Evolutionary conservation across 2,113 vertebrate species (phyloP), one percentile per base, ranked within the genome.

Genomic region (Embiotoca jacksoni): DNA sequence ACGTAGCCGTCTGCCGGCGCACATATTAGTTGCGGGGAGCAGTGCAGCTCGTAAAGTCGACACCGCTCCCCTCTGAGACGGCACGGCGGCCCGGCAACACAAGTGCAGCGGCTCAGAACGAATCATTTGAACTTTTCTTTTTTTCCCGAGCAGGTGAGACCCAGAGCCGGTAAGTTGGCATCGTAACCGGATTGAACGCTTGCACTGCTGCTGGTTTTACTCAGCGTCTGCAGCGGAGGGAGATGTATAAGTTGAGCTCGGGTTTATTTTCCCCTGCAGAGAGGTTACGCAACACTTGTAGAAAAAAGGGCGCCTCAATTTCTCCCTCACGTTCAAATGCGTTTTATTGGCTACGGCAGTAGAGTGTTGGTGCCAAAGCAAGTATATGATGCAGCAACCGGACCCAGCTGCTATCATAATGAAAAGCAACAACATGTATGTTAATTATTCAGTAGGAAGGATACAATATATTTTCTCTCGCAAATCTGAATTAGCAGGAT

Each of bases 21-120:
- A 52, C 36, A 39, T 52, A 35, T 64, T 47, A 35, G 52, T 63
- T 75, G 53, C 58, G 52, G 75, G 57, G 72, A 80, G 72, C 53
- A 49, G 33, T 14, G 65, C 72, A 49, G 64, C 65, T 63, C 44
- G 47, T 63, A 73, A 77, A 78, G 60, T 62, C 80, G 77, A 77
- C 75, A 74, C 13, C 44, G 46, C 62, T 68, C 73, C 66, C 61
- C 66, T 73, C 57, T 57, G 70, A 72, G 53, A 60, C 44, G 33
- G 63, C 61, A 32, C 47, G 52, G 62, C 14, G 13, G 49, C 76
- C 23, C 78, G n/a, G 46, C 13, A 23, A 5, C 74, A 65, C 50
- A 23, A 54, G 63, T n/a, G 55, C 33, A 0, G 16, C 13, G 52
- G 30, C 39, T 70, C n/a, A 62, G 70, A 63, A 47, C 1, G 35